phyloP scores from a whole-genome alignment of 2,113 vertebrate genomes.

The Ctenomys sociabilis region DNA sequence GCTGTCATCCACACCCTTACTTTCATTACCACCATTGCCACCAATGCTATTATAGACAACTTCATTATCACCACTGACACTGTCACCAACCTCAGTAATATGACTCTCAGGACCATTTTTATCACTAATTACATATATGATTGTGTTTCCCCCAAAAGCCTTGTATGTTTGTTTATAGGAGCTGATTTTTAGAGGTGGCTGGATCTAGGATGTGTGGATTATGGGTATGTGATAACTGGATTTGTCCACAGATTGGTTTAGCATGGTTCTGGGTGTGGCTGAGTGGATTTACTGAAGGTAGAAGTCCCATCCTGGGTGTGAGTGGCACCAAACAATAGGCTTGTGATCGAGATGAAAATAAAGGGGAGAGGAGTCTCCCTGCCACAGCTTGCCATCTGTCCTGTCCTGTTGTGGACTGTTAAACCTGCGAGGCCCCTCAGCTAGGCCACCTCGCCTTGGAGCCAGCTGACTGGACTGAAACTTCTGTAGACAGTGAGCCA shows the following conservation, averaged over 20 bases:
- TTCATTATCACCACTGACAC: not conserved
- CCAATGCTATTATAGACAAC: not conserved
- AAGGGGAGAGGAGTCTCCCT: not conserved
- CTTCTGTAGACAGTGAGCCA: not conserved
- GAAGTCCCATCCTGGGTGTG: not conserved
- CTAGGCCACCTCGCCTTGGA: not conserved
- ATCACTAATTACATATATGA: conserved; percentile 17
- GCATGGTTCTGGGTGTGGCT: not conserved
- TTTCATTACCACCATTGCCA: not conserved
- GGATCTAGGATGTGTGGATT: not conserved
- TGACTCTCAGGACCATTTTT: conserved; percentile 2
- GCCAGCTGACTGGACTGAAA: not conserved
- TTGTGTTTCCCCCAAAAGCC: not conserved
- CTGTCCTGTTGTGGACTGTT: not conserved
- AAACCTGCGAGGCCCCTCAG: not conserved
- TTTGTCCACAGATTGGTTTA: not conserved
- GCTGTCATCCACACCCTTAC: not conserved
- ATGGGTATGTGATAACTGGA: not conserved
- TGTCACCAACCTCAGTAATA: not conserved
- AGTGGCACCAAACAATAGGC: not conserved
- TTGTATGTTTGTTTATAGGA: not conserved
- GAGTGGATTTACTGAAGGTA: not conserved
- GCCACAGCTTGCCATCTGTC: no score
- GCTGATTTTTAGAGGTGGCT: not conserved
- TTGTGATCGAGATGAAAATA: not conserved